Evolutionary conservation across 2,888 invertebrate species (phyloP).

Genomic region (Gymnoscelis rufifasciata): DNA sequence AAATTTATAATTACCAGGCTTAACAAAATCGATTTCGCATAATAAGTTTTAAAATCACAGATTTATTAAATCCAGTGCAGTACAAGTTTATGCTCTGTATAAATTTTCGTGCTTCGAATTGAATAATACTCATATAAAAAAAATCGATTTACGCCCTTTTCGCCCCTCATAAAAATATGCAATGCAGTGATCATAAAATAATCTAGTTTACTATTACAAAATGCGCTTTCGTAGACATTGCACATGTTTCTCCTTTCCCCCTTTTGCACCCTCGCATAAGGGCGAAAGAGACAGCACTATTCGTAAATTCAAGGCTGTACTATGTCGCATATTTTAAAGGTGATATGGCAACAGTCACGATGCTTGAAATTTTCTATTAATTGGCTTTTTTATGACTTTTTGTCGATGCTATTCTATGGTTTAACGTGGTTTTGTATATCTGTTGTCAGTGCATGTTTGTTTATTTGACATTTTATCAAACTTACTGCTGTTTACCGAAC

Average conservation of each 20-base stretch:
- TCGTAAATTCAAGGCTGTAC: slow-evolving; percentile 33
- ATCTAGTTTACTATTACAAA: slow-evolving; percentile 55
- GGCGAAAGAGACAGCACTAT: slow-evolving; percentile 47
- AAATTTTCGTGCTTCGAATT: slow-evolving; percentile 15
- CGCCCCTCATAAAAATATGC: slow-evolving; percentile 48
- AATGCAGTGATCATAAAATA: slow-evolving; percentile 47
- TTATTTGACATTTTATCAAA: slow-evolving; percentile 44
- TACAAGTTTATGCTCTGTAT: slow-evolving; percentile 28
- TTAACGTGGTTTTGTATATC: slow-evolving; percentile 50
- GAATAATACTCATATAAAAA: slow-evolving; percentile 32
- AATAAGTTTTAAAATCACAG: too few relatives aligned
- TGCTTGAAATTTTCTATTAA: slow-evolving; percentile 67
- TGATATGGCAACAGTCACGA: slow-evolving; percentile 56
- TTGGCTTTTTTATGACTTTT: slow-evolving; percentile 61
- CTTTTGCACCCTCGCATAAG: slow-evolving; percentile 28
- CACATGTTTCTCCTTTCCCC: slow-evolving; percentile 40
- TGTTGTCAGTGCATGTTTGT: slow-evolving; percentile 45
- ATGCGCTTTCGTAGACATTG: slow-evolving; percentile 48
- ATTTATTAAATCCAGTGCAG: slow-evolving; percentile 16
- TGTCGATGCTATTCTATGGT: slow-evolving; percentile 48
- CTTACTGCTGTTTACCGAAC: slow-evolving; percentile 29
- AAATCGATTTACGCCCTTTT: slow-evolving; percentile 37
- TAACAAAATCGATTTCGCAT: too few relatives aligned
- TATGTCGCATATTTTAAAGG: slow-evolving; percentile 55
- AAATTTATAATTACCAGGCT: too few relatives aligned